A percentile compares a stretch with the other conserved stretches of the same genome.
These are phyloP conservation scores for Saxidomus purpurata DNA, from an alignment of 1,140 invertebrate genomes.

Conservation along the genomic window DNA sequence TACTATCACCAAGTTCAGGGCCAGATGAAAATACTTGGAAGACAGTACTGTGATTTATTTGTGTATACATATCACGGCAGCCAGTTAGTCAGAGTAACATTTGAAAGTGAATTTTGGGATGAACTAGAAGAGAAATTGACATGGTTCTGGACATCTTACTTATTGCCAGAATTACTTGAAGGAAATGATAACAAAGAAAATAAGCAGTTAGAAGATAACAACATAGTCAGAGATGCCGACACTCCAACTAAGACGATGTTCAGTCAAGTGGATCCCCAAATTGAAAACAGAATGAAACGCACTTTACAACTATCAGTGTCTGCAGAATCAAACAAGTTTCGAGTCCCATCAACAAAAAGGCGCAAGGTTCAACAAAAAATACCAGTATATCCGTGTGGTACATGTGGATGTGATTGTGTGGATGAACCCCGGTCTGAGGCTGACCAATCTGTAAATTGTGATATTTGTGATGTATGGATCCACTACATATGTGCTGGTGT, in stretches of 20 bases:
- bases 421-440: conserved; percentile 2
- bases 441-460: conserved; percentile 52
- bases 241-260: not conserved
- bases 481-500: conserved; percentile 53
- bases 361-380: not conserved
- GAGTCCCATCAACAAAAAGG: not conserved
- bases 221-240: too few relatives aligned
- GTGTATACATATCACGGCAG: conserved; percentile 45
- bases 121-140: not conserved
- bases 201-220: not conserved
- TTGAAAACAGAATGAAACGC: not conserved
- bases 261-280: not conserved
- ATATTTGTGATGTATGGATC: conserved; percentile 38
- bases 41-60: conserved; percentile 54
- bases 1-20: conserved; percentile 58
- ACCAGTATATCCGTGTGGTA: conserved; percentile 39
- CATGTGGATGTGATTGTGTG: conserved; percentile 27
- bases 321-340: not conserved
- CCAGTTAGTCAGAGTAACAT: not conserved
- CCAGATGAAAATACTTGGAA: conserved; percentile 17
- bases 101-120: conserved; percentile 18
- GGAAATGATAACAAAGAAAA: not conserved
- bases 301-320: not conserved
- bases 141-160: conserved; percentile 46
- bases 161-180: not conserved